These are phyloP conservation scores for Montipora capricornis DNA, from an alignment of 64 coral and sea anemone species.

Conservation along the genomic window DNA sequence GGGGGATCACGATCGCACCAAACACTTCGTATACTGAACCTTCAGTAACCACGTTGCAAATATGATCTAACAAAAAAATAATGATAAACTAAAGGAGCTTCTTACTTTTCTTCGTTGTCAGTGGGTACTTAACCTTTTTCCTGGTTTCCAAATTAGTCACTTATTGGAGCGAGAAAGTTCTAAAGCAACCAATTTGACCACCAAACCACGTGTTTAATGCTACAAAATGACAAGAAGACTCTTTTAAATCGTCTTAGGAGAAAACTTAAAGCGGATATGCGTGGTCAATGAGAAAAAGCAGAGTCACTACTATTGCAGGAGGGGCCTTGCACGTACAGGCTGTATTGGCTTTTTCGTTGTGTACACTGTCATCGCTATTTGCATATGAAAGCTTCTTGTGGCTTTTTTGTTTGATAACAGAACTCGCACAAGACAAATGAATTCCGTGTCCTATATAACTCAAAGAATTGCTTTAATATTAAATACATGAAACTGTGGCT, in stretches of 20 bases:
- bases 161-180: not conserved
- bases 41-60: not conserved
- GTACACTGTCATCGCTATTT: not conserved
- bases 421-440: too few relatives aligned
- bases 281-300: not conserved
- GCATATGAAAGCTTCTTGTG: not conserved
- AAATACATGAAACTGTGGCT: not conserved
- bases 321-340: not conserved
- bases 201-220: not conserved
- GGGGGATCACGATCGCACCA: too few relatives aligned
- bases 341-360: not conserved
- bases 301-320: not conserved
- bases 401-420: not conserved
- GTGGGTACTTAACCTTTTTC: not conserved
- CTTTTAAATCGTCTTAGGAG: not conserved
- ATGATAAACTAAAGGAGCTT: not conserved
- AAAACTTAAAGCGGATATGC: slow-evolving; percentile 18
- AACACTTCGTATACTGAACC: too few relatives aligned
- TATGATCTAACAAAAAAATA: not conserved
- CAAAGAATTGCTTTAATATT: not conserved
- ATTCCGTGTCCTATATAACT: not conserved
- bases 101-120: not conserved
- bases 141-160: not conserved
- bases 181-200: not conserved
- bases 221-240: not conserved